Conservation (phyloP, 2,797 vertebrate species). For the Enteromius mattozi region DNA sequence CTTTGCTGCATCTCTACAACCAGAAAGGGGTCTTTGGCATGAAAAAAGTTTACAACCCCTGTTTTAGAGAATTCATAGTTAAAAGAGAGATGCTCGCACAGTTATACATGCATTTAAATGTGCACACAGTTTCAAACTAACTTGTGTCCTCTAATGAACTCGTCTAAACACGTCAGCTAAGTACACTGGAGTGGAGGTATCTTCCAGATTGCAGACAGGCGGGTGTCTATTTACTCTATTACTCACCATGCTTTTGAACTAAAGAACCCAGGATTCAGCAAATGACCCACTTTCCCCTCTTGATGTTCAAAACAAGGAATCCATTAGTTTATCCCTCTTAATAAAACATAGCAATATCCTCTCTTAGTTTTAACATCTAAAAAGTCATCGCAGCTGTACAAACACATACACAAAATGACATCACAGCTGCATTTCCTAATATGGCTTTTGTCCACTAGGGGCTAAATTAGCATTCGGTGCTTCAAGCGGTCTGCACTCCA, state of each 20-base stretch:
- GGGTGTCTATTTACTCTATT: conserved; percentile 15
- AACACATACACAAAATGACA: conserved; percentile 16
- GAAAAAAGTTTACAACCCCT: neutral
- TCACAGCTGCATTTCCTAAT: neutral
- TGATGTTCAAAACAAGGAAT: conserved; percentile 16
- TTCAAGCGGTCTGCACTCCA: neutral
- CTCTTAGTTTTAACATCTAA: conserved; percentile 5
- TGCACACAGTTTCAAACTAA: neutral
- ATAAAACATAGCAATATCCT: conserved; percentile 9
- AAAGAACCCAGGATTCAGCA: neutral
- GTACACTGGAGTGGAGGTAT: neutral
- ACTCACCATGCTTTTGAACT: conserved; percentile 22
- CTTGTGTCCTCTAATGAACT: conserved; percentile 32
- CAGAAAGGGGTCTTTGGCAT: neutral
- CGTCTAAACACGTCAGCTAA: conserved; percentile 3
- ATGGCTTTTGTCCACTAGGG: conserved; percentile 1
- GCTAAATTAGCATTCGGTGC: neutral
- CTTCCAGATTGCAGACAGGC: conserved; percentile 24
- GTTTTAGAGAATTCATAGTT: conserved; percentile 15
- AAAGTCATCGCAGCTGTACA: conserved; percentile 13
- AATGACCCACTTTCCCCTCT: neutral
- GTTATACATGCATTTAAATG: neutral
- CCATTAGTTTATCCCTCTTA: neutral
- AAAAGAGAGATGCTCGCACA: conserved; percentile 5
- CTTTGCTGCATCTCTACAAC: neutral